Evolutionary conservation across 2,888 invertebrate species (phyloP).

Genomic region (Lochmaea capreae): DNA sequence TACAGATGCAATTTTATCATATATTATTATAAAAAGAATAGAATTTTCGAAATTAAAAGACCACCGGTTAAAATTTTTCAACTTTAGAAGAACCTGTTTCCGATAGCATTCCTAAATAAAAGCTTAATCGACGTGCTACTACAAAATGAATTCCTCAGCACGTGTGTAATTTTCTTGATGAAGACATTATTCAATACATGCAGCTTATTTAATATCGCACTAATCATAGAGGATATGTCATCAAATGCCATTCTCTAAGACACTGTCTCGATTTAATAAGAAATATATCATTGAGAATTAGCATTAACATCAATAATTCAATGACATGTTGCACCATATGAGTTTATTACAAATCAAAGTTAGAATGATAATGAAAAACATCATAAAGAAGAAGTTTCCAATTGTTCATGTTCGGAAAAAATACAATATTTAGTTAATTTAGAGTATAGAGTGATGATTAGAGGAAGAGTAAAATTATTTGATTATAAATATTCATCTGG

Average conservation of each 20-base stretch:
- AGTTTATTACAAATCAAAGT: not conserved
- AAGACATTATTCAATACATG: slow-evolving; percentile 6
- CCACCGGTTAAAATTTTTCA: not conserved
- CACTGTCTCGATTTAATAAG: slow-evolving; percentile 15
- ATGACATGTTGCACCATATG: not conserved
- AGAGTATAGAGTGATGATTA: no score
- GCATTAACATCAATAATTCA: slow-evolving; percentile 27
- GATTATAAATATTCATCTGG: no score
- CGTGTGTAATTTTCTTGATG: slow-evolving; percentile 12
- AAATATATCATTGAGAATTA: slow-evolving; percentile 21
- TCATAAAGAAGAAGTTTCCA: not conserved
- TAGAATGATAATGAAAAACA: not conserved
- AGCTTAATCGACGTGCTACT: not conserved
- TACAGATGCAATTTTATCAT: no score
- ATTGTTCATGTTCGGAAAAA: no score
- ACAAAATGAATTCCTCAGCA: slow-evolving; percentile 4
- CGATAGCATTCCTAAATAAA: not conserved
- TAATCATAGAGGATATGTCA: slow-evolving; percentile 10
- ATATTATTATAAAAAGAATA: no score
- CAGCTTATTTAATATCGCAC: slow-evolving; percentile 11
- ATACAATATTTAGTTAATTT: no score
- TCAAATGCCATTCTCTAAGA: slow-evolving; percentile 8
- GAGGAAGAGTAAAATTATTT: no score
- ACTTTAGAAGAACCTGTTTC: not conserved
- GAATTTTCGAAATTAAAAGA: no score